Percentiles rank a stretch among this genome's conserved stretches.
Evolutionary conservation across 37 sponge, comb jelly and placozoan genomes (phyloP).

Genomic region (Trichoplax adhaerens): DNA sequence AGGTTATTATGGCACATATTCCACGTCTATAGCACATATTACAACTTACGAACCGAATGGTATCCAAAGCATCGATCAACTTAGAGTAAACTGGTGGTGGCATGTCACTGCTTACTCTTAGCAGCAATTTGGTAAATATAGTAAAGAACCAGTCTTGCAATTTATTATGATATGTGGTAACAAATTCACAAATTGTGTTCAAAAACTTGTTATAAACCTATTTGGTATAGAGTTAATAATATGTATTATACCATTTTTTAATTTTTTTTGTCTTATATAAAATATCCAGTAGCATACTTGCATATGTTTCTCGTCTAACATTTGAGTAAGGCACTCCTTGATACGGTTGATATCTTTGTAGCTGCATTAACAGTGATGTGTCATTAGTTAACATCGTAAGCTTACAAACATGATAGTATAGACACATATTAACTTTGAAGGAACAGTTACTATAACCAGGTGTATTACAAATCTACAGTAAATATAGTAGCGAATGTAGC

Average conservation of each 20-base stretch:
- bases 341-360: conserved; percentile 31
- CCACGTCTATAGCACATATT: no score
- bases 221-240: no score
- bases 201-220: conserved; percentile 58
- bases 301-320: conserved; percentile 52
- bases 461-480: no score
- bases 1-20: no score
- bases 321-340: conserved; percentile 37
- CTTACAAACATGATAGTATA: no score
- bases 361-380: conserved; percentile 1
- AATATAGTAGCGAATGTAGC: no score
- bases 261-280: no score
- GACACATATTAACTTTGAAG: no score
- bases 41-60: conserved; percentile 27
- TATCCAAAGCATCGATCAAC: conserved; percentile 33
- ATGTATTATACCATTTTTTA: no score
- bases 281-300: conserved; percentile 14
- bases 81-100: conserved; percentile 37
- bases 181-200: conserved; percentile 33
- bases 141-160: conserved; percentile 61
- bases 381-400: no score
- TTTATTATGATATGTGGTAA: conserved; percentile 28
- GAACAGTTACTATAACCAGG: no score
- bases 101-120: conserved; percentile 51
- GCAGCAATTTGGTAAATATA: conserved; percentile 40